phyloP scores from a whole-genome alignment of 2,113 vertebrate species.

The Corythaeola cristata region DNA sequence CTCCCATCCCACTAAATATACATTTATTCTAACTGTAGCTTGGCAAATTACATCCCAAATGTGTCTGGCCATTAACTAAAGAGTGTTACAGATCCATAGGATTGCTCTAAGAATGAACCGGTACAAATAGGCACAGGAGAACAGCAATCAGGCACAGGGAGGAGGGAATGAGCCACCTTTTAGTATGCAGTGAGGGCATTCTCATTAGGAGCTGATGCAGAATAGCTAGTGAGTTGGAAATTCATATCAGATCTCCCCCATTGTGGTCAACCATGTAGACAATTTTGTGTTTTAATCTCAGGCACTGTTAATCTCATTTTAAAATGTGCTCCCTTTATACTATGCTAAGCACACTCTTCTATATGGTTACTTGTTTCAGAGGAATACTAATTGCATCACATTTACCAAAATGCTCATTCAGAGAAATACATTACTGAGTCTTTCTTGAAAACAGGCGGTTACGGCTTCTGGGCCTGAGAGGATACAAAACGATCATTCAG shows the following conservation, averaged over 20 bases:
- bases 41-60: neutral
- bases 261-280: neutral
- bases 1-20: neutral
- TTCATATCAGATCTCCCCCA: neutral
- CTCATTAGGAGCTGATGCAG: neutral
- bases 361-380: neutral
- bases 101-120: neutral
- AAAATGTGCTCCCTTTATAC: neutral
- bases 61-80: neutral
- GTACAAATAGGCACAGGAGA: neutral
- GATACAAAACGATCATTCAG: conserved; percentile 15
- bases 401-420: conserved; percentile 40
- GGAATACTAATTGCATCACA: conserved; percentile 40
- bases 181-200: neutral
- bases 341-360: neutral
- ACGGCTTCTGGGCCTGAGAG: conserved; percentile 15
- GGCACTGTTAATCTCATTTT: neutral
- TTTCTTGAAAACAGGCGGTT: conserved; percentile 53
- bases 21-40: neutral
- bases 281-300: conserved; percentile 6
- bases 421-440: conserved; percentile 2
- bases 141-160: neutral
- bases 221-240: neutral
- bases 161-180: neutral
- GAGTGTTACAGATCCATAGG: neutral